Evolutionary conservation across 2,797 vertebrate species (phyloP).

Genomic region (Philypnodon macrostomus): DNA sequence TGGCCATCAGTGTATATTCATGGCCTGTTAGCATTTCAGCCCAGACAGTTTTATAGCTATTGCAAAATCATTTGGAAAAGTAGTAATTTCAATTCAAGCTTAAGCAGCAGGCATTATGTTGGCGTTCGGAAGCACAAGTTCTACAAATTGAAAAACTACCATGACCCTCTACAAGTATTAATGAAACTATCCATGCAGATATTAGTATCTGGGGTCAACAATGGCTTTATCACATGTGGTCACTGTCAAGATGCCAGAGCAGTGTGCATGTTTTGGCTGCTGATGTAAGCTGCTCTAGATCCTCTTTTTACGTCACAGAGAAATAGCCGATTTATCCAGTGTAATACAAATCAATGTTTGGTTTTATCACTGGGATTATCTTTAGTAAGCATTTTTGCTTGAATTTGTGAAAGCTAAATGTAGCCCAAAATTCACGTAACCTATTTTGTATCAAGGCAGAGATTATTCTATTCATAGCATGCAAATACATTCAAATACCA

Average conservation of each 20-base stretch:
- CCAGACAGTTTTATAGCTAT: too few species aligned
- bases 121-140: too few species aligned
- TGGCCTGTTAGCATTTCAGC: too few species aligned
- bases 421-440: constrained; percentile 1
- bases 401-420: constrained; percentile 30
- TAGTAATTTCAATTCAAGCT: too few species aligned
- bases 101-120: too few species aligned
- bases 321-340: constrained; percentile 37
- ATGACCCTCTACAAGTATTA: too few species aligned
- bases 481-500: constrained; percentile 21
- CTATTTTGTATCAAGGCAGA: background rate
- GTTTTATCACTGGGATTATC: constrained; percentile 47
- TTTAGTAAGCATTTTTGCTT: constrained; percentile 24
- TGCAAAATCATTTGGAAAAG: too few species aligned
- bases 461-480: background rate
- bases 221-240: too few species aligned
- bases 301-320: constrained; percentile 50
- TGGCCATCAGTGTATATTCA: too few species aligned
- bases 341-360: constrained; percentile 49
- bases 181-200: too few species aligned
- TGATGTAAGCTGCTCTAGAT: constrained; percentile 50
- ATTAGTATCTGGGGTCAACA: too few species aligned
- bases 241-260: background rate
- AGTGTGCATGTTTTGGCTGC: constrained; percentile 28
- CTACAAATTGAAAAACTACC: too few species aligned